Conservation (phyloP, 1,140 invertebrate genomes). For the Drosophila persimilis region DNA sequence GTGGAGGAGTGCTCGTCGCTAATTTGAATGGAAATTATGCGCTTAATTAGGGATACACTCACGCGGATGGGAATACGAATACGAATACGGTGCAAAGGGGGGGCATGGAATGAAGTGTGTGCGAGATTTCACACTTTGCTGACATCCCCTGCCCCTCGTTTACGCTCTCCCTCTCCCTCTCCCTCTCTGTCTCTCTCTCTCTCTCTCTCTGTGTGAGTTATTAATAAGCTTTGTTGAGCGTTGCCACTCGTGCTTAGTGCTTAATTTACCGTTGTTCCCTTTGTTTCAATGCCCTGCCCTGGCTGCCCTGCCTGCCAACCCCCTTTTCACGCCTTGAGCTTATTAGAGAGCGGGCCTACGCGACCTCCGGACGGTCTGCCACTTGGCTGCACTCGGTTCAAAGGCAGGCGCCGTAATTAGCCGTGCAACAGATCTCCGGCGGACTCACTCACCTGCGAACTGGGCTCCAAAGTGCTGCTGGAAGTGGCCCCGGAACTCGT, state of each 20-base stretch:
- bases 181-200: too few species aligned
- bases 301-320: slow-evolving; percentile 29
- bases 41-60: slow-evolving; percentile 66
- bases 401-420: slow-evolving; percentile 34
- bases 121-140: slow-evolving; percentile 69
- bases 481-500: slow-evolving; percentile 81
- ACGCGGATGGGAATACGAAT: background rate
- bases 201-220: slow-evolving; percentile 37
- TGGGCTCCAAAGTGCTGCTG: slow-evolving; percentile 80
- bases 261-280: slow-evolving; percentile 65
- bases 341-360: slow-evolving; percentile 47
- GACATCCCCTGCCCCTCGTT: slow-evolving; percentile 18
- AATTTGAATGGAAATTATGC: slow-evolving; percentile 60
- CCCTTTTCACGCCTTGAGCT: slow-evolving; percentile 41
- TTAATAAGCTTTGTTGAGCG: slow-evolving; percentile 65
- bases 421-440: slow-evolving; percentile 9
- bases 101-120: slow-evolving; percentile 46
- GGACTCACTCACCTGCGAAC: slow-evolving; percentile 74
- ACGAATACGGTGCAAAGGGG: background rate
- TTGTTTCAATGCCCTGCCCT: slow-evolving; percentile 65
- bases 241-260: slow-evolving; percentile 55
- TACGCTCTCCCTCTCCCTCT: background rate
- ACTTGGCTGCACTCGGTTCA: slow-evolving; percentile 58
- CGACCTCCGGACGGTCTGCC: slow-evolving; percentile 33
- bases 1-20: slow-evolving; percentile 29